Evolutionary conservation across 2,113 vertebrate genomes (phyloP).

Genomic region (Globicephala melas): DNA sequence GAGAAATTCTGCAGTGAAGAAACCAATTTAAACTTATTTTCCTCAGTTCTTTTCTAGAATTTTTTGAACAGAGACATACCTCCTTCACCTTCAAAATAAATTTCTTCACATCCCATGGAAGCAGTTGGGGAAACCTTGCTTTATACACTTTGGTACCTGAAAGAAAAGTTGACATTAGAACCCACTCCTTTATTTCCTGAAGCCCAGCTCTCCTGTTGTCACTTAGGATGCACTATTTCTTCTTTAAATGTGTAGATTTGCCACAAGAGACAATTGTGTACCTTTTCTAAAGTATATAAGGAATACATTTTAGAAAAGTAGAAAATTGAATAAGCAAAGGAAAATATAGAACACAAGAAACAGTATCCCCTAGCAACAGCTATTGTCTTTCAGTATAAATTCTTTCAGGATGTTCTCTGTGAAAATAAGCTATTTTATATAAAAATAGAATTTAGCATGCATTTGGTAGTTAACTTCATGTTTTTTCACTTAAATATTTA

Average conservation of each 20-base stretch:
- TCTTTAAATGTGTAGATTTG: background rate
- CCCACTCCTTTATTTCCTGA: background rate
- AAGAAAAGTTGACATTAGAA: background rate
- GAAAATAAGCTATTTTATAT: background rate
- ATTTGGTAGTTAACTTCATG: background rate
- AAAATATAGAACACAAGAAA: background rate
- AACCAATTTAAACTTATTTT: background rate
- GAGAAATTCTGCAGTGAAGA: background rate
- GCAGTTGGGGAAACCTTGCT: background rate
- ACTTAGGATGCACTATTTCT: background rate
- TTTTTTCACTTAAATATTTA: background rate
- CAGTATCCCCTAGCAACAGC: background rate
- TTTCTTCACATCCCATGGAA: background rate
- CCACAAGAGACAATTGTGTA: background rate
- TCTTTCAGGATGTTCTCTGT: background rate
- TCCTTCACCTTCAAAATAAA: too few species aligned
- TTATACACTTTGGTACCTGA: background rate
- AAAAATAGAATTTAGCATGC: background rate
- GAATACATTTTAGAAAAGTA: background rate
- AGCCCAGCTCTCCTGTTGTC: background rate
- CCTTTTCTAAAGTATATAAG: background rate
- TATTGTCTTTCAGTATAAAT: background rate
- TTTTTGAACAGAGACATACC: background rate
- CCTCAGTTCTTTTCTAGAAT: background rate
- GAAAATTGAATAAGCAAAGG: background rate